These are phyloP conservation scores for Calyptomena viridis DNA, from an alignment of 2,113 vertebrate species.

Conservation along the genomic window DNA sequence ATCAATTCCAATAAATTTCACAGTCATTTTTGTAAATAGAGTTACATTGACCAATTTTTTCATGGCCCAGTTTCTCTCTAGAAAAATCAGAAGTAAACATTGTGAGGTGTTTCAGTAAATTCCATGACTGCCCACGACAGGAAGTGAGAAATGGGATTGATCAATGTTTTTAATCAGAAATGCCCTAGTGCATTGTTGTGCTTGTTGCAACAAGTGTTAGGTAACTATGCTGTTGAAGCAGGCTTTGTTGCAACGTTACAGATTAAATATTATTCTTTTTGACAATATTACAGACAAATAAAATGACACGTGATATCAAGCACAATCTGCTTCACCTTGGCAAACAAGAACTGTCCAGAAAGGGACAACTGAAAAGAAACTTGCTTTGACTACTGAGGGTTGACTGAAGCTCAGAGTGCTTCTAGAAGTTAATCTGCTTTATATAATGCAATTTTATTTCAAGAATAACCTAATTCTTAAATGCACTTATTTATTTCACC, in stretches of 20 bases:
- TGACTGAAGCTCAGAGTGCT: not conserved
- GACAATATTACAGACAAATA: not conserved
- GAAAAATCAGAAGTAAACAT: not conserved
- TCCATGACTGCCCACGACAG: not conserved
- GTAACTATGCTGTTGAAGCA: not conserved
- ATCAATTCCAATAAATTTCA: not conserved
- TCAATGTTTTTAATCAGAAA: constrained; percentile 39
- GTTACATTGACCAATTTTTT: not conserved
- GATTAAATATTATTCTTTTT: not conserved
- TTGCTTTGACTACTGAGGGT: not conserved
- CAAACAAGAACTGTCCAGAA: not conserved
- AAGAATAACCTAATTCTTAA: not conserved
- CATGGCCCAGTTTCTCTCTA: not conserved
- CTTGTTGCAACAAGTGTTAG: not conserved
- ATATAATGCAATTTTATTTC: not conserved
- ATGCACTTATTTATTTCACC: not conserved
- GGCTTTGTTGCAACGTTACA: not conserved
- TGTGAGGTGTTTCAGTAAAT: not conserved
- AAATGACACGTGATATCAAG: not conserved
- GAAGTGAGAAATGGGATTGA: not conserved
- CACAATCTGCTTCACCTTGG: not conserved
- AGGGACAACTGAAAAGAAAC: not conserved
- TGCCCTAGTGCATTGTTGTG: not conserved
- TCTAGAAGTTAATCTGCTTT: not conserved
- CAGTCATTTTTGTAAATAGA: not conserved